Evolutionary conservation across 2,797 vertebrate species (phyloP).

Genomic region (Psittacula derbiana): DNA sequence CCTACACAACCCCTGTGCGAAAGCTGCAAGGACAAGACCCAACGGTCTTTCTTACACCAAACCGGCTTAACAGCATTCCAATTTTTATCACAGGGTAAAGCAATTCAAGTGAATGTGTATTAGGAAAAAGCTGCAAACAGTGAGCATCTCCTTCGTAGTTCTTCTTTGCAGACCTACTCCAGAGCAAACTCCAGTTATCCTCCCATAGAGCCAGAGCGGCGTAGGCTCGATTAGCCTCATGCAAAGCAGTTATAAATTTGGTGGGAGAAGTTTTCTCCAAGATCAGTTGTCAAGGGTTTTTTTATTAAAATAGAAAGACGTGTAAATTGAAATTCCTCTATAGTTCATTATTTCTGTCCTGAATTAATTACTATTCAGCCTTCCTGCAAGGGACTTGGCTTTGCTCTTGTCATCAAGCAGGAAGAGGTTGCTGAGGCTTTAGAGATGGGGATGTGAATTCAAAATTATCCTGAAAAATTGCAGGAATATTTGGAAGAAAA

Average conservation of each 20-base stretch:
- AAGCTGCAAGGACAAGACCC: background rate
- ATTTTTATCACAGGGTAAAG: background rate
- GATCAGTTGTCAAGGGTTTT: slow-evolving; percentile 35
- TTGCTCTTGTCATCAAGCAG: background rate
- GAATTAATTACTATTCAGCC: slow-evolving; percentile 49
- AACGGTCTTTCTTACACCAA: background rate
- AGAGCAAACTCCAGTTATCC: background rate
- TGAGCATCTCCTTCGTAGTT: background rate
- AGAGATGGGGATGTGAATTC: background rate
- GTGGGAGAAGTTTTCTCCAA: background rate
- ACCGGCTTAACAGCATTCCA: background rate
- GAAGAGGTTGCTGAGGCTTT: background rate
- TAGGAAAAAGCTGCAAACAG: background rate
- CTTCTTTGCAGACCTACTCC: background rate
- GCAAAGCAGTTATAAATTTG: background rate
- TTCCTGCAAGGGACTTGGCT: background rate
- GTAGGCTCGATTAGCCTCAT: background rate
- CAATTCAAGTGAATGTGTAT: no score
- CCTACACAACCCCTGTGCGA: background rate
- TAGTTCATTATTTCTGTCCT: slow-evolving; percentile 45
- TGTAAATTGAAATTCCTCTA: slow-evolving; percentile 28
- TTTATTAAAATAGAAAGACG: slow-evolving; percentile 31
- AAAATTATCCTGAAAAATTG: background rate
- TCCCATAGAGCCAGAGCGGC: background rate
- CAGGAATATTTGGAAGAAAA: background rate